phyloP scores from a whole-genome alignment of 2,888 invertebrate species.

The Orchesella flavescens region DNA sequence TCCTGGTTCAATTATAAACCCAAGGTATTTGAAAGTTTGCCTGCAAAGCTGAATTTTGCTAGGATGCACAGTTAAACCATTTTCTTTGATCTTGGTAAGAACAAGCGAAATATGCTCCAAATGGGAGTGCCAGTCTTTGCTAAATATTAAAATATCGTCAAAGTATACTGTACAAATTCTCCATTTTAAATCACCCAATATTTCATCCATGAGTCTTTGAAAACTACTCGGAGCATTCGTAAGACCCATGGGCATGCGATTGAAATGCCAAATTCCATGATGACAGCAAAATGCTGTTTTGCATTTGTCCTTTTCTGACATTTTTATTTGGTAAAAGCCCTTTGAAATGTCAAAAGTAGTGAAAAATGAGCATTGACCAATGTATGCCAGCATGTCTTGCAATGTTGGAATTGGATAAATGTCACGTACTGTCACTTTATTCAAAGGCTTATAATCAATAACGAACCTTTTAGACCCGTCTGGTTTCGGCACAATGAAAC shows the following conservation, averaged over 20 bases:
- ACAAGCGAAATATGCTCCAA: slow-evolving; percentile 54
- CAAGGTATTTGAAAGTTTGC: slow-evolving; percentile 72
- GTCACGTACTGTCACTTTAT: slow-evolving; percentile 72
- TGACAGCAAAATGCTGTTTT: slow-evolving; percentile 73
- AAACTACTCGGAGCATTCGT: slow-evolving; percentile 73
- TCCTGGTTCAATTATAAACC: slow-evolving; percentile 73
- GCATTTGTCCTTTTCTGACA: slow-evolving; percentile 68
- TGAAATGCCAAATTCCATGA: slow-evolving; percentile 73
- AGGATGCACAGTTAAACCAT: slow-evolving; percentile 70
- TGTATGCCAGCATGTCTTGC: slow-evolving; percentile 73
- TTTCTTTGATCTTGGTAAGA: slow-evolving; percentile 16
- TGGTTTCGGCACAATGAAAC: slow-evolving; percentile 73
- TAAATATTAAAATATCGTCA: slow-evolving; percentile 72
- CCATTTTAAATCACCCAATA: slow-evolving; percentile 72
- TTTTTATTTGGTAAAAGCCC: slow-evolving; percentile 73
- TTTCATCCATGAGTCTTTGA: slow-evolving; percentile 73
- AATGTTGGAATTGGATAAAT: slow-evolving; percentile 73
- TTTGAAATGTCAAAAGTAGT: slow-evolving; percentile 72
- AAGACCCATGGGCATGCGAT: slow-evolving; percentile 73
- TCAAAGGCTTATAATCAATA: slow-evolving; percentile 73
- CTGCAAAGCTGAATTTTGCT: slow-evolving; percentile 66
- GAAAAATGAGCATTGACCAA: slow-evolving; percentile 73
- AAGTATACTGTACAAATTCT: slow-evolving; percentile 72
- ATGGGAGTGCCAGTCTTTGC: slow-evolving; percentile 59
- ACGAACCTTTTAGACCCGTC: slow-evolving; percentile 71